These are phyloP conservation scores for Enteromius argenteus DNA, from an alignment of 2,797 vertebrate species.

Conservation along the genomic window DNA sequence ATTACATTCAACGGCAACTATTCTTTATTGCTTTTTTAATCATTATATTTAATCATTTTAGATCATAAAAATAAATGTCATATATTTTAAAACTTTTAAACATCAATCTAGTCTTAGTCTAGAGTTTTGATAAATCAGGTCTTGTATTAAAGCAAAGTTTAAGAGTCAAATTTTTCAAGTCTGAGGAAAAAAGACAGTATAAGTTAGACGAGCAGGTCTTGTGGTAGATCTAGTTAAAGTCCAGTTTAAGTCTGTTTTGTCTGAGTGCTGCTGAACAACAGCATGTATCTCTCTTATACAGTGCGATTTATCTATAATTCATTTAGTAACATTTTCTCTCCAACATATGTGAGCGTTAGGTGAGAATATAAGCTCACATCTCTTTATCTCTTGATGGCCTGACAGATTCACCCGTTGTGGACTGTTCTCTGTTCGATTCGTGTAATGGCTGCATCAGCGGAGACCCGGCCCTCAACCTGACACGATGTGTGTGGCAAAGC, in stretches of 20 bases:
- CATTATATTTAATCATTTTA: background rate
- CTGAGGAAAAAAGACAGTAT: background rate
- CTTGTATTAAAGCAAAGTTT: background rate
- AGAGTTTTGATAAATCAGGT: background rate
- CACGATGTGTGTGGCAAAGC: slow-evolving; percentile 80
- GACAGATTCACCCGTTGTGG: slow-evolving; percentile 58
- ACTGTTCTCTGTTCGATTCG: slow-evolving; percentile 77
- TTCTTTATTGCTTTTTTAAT: background rate
- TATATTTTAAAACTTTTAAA: background rate
- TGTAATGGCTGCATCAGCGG: slow-evolving; percentile 78
- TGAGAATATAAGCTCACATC: background rate
- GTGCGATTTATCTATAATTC: background rate
- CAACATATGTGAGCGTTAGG: background rate
- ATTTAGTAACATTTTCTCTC: background rate
- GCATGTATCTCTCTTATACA: background rate
- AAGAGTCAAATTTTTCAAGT: background rate
- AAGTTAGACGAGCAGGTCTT: background rate
- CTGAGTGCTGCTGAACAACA: background rate
- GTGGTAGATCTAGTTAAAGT: background rate
- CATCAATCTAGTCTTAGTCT: background rate
- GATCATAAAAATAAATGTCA: background rate
- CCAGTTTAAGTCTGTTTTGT: background rate
- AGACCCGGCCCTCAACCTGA: slow-evolving; percentile 77
- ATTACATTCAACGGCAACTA: background rate
- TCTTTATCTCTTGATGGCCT: slow-evolving; percentile 52